Evolutionary conservation across 1,140 invertebrate species (phyloP).

Genomic region (Brachionus asplanchnoidis): DNA sequence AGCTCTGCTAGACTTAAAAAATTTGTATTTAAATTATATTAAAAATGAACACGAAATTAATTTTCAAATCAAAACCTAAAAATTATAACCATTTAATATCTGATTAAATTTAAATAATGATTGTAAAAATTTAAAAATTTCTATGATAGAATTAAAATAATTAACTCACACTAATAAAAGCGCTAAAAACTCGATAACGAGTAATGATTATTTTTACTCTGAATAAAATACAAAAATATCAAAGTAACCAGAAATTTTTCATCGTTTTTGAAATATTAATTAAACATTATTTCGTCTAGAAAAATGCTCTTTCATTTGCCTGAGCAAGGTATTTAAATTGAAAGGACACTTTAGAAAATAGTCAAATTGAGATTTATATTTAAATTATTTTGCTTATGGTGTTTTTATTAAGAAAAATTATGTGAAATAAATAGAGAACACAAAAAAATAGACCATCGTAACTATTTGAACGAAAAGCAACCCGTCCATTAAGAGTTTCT

Average conservation of each 20-base stretch:
- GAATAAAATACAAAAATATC: too few species aligned
- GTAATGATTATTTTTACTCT: too few species aligned
- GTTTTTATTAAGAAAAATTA: background rate
- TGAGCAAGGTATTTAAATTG: background rate
- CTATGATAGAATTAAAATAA: too few species aligned
- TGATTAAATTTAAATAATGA: too few species aligned
- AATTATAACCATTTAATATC: too few species aligned
- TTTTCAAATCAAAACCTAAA: too few species aligned
- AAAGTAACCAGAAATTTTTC: background rate
- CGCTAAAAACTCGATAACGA: too few species aligned
- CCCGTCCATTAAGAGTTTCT: background rate
- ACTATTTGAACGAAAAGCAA: background rate
- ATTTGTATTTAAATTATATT: background rate
- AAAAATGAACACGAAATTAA: background rate
- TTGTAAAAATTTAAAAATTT: too few species aligned
- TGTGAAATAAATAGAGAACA: background rate
- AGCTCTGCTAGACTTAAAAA: background rate
- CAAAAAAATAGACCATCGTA: background rate
- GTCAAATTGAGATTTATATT: background rate
- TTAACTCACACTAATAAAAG: too few species aligned
- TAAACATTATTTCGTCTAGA: background rate
- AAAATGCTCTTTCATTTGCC: background rate
- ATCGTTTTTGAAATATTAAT: background rate
- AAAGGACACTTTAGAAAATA: background rate
- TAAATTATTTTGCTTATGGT: background rate